Percentiles rank a stretch among this genome's conserved stretches.
Evolutionary conservation across 2,113 vertebrate species (phyloP).

Genomic region (Smithornis capensis): DNA sequence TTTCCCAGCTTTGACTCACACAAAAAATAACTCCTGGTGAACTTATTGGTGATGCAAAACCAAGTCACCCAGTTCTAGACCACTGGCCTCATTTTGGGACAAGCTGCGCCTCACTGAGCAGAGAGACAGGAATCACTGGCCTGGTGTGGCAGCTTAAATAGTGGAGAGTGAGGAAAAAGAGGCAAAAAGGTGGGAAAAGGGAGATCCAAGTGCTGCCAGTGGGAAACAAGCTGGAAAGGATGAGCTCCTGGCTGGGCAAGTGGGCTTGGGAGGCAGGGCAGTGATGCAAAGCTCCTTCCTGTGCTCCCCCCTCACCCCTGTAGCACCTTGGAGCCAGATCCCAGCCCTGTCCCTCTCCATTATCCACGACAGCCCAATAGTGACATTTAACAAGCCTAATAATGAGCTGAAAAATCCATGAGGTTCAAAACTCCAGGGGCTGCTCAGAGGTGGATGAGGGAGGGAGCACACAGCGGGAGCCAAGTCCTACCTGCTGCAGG

Average conservation of each 20-base stretch:
- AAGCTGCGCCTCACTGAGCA: not conserved
- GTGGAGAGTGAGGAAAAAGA: not conserved
- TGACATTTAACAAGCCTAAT: not conserved
- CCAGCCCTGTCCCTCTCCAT: fast-evolving
- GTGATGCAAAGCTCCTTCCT: not conserved
- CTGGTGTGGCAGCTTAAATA: fast-evolving
- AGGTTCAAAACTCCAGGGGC: not conserved
- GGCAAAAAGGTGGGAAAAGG: not conserved
- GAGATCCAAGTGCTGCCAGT: not conserved
- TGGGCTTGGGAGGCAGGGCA: not conserved
- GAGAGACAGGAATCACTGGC: not conserved
- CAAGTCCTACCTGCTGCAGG: not conserved
- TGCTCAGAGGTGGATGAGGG: not conserved
- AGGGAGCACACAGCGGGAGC: fast-evolving
- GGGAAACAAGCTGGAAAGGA: not conserved
- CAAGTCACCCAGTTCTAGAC: no score
- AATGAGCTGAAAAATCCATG: not conserved
- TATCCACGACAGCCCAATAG: fast-evolving
- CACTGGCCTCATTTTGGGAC: not conserved
- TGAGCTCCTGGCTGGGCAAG: fast-evolving
- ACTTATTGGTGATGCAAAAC: not conserved
- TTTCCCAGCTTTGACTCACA: not conserved
- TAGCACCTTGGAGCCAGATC: fast-evolving
- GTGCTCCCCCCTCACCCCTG: not conserved
- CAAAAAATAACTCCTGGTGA: not conserved